phyloP scores from a whole-genome alignment of 2,888 invertebrate species.

The Melangyna quadrimaculata region DNA sequence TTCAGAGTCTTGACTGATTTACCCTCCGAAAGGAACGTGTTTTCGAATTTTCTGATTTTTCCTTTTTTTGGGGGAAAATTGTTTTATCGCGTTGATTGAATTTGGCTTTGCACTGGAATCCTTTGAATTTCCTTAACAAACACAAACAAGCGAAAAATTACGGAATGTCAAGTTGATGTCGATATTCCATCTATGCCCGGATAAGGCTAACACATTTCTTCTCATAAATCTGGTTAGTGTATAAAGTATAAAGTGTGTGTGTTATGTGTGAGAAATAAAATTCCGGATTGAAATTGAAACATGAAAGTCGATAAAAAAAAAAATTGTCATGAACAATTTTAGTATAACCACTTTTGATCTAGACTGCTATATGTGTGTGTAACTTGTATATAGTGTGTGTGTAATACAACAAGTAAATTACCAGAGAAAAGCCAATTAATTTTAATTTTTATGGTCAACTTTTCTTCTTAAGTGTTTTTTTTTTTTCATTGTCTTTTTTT shows the following conservation, averaged over 20 bases:
- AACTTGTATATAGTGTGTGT: not conserved
- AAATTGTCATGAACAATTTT: not conserved
- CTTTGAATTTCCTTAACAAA: slow-evolving; percentile 14
- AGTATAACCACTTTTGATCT: not conserved
- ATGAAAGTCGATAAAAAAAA: not conserved
- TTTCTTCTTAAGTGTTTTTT: not conserved
- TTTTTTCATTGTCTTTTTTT: not conserved
- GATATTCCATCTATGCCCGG: not conserved
- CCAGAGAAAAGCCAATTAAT: not conserved
- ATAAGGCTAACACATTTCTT: not conserved
- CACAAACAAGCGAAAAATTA: not conserved
- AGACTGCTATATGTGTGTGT: too few relatives aligned
- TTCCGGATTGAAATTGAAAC: not conserved
- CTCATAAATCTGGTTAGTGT: not conserved
- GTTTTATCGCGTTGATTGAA: slow-evolving; percentile 46
- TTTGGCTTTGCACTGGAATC: slow-evolving; percentile 19
- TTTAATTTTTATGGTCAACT: not conserved
- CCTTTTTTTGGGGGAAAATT: slow-evolving; percentile 5
- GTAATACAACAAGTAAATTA: not conserved
- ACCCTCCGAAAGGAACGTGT: not conserved
- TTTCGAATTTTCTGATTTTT: slow-evolving; percentile 5
- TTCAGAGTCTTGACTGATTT: not conserved
- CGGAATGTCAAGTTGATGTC: slow-evolving; percentile 10
- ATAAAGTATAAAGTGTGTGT: too few relatives aligned
- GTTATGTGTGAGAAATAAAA: not conserved